These are phyloP conservation scores for Callopanchax toddi DNA, from an alignment of 2,113 vertebrate genomes.

Conservation along the genomic window DNA sequence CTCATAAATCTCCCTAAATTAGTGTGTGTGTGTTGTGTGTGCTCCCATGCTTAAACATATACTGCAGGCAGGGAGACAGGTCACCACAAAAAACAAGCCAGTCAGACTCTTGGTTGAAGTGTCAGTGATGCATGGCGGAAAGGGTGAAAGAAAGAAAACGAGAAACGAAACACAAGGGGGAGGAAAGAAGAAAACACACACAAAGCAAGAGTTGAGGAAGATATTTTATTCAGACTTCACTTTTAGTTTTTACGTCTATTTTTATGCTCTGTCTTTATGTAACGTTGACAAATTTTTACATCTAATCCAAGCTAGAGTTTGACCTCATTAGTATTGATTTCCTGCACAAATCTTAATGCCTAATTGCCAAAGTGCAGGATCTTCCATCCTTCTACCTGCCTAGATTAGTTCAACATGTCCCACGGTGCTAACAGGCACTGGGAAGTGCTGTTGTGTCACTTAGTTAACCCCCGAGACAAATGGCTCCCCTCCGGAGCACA, in stretches of 20 bases:
- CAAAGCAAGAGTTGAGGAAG: slow-evolving; percentile 44
- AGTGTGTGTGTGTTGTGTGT: slow-evolving; percentile 63
- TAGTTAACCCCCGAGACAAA: slow-evolving; percentile 95
- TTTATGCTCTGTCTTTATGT: slow-evolving; percentile 46
- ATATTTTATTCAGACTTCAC: slow-evolving; percentile 50
- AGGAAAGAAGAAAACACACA: slow-evolving; percentile 60
- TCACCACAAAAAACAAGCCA: slow-evolving; percentile 89
- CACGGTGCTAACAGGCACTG: slow-evolving; percentile 81
- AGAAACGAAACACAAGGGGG: slow-evolving; percentile 61
- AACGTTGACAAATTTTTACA: slow-evolving; percentile 61
- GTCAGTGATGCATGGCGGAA: slow-evolving; percentile 91
- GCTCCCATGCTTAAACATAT: slow-evolving; percentile 73
- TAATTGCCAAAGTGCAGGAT: slow-evolving; percentile 57
- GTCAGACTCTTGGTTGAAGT: slow-evolving; percentile 90
- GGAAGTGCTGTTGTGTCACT: slow-evolving; percentile 88
- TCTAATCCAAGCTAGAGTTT: slow-evolving; percentile 46
- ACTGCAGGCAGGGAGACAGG: slow-evolving; percentile 86
- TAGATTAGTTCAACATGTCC: slow-evolving; percentile 73
- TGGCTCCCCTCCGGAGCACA: slow-evolving; percentile 84
- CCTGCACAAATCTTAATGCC: slow-evolving; percentile 54
- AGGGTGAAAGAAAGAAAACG: slow-evolving; percentile 51
- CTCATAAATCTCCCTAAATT: slow-evolving; percentile 98
- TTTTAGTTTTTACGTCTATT: slow-evolving; percentile 26
- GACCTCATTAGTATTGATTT: slow-evolving; percentile 62
- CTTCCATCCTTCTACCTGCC: slow-evolving; percentile 64